Percentiles rank a stretch among this genome's conserved stretches.
Evolutionary conservation across 2,888 invertebrate species (phyloP).

Genomic region (Ephialtes manifestator): DNA sequence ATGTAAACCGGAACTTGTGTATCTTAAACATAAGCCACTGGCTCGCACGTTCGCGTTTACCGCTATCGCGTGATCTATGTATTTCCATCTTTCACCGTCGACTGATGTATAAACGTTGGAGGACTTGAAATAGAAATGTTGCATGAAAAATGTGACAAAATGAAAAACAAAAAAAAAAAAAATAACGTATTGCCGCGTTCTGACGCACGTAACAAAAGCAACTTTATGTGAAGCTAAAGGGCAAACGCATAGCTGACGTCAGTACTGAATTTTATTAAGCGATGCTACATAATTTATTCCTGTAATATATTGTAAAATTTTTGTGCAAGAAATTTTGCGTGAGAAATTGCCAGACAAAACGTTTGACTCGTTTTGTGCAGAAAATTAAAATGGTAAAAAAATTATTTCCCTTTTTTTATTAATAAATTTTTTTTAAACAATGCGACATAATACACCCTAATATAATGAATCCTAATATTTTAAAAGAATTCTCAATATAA

Average conservation of each 20-base stretch:
- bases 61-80: conserved; percentile 13
- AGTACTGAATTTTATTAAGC: background rate
- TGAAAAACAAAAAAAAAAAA: conserved; percentile 4
- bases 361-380: too few species aligned
- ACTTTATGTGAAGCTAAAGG: background rate
- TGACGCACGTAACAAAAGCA: conserved; percentile 24
- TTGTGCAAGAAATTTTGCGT: too few species aligned
- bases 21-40: background rate
- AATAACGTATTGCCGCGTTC: conserved; percentile 13
- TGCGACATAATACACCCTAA: too few species aligned
- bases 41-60: conserved; percentile 32
- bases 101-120: background rate
- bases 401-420: too few species aligned
- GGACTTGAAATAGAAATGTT: conserved; percentile 18
- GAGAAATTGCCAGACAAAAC: too few species aligned
- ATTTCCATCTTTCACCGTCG: conserved; percentile 9
- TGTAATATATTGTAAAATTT: background rate
- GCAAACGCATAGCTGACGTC: background rate
- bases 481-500: too few species aligned
- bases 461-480: too few species aligned
- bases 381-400: too few species aligned
- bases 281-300: background rate
- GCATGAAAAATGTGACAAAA: conserved; percentile 6
- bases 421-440: too few species aligned
- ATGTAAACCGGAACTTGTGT: conserved; percentile 42